Evolutionary conservation across 2,888 invertebrate species (phyloP).

Genomic region (Sipha maydis): DNA sequence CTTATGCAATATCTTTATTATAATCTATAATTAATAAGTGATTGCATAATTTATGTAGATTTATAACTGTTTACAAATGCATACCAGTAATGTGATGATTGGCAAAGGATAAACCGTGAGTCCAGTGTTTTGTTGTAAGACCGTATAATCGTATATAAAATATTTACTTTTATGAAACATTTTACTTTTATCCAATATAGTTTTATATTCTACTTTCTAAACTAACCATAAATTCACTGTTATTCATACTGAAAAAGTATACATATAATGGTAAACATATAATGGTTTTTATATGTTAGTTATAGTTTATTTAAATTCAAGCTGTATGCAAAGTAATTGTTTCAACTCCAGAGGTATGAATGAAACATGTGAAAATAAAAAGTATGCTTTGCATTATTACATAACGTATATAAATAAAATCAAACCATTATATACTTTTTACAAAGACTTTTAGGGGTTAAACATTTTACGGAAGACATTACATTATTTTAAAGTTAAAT

Average conservation of each 20-base stretch:
- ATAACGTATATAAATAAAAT: background rate
- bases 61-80: background rate
- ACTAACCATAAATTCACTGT: background rate
- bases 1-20: too few species aligned
- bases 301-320: background rate
- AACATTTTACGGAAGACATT: too few species aligned
- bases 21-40: too few species aligned
- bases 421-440: background rate
- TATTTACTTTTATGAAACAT: background rate
- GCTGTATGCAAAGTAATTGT: background rate
- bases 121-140: background rate
- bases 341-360: background rate
- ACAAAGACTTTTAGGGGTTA: background rate
- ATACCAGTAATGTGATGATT: background rate
- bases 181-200: background rate
- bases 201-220: background rate
- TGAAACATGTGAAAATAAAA: background rate
- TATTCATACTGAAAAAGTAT: background rate
- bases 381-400: background rate
- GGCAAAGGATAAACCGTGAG: background rate
- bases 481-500: background rate
- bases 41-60: too few species aligned
- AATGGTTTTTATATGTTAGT: background rate
- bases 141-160: background rate
- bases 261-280: background rate